Percentiles rank a stretch among this genome's conserved stretches.
Evolutionary conservation across 1,140 invertebrate species (phyloP).

Genomic region (Platyscapa corneri): DNA sequence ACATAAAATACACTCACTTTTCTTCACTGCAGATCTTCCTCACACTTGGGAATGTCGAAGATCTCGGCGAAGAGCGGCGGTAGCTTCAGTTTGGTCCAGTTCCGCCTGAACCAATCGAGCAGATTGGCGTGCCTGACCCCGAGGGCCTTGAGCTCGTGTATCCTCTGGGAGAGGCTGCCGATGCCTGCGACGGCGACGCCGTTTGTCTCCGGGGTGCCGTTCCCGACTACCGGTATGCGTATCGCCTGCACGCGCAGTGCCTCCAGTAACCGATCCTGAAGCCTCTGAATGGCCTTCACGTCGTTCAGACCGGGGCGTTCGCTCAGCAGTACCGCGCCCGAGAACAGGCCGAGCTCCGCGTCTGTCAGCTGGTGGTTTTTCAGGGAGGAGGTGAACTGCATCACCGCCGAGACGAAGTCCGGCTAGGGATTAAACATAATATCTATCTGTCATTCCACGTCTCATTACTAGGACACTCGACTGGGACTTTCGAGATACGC

Average conservation of each 20-base stretch:
- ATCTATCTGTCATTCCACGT: too few relatives aligned
- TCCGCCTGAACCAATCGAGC: slow-evolving; percentile 91
- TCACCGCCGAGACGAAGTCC: slow-evolving; percentile 83
- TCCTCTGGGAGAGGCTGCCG: slow-evolving; percentile 71
- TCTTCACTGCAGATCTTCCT: slow-evolving; percentile 82
- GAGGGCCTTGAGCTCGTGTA: slow-evolving; percentile 88
- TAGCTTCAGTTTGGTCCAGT: slow-evolving; percentile 89
- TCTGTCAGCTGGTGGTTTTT: slow-evolving; percentile 88
- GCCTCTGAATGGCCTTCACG: slow-evolving; percentile 86
- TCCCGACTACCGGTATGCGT: slow-evolving; percentile 8
- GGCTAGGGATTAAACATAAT: slow-evolving; percentile 69
- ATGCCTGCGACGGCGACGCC: slow-evolving; percentile 53
- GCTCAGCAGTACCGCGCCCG: slow-evolving; percentile 88
- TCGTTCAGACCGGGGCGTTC: slow-evolving; percentile 88
- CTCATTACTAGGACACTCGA: too few relatives aligned
- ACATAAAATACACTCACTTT: slow-evolving; percentile 17
- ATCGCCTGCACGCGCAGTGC: slow-evolving; percentile 84
- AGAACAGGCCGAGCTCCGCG: slow-evolving; percentile 92
- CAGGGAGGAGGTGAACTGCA: slow-evolving; percentile 87
- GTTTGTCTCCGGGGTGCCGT: background rate
- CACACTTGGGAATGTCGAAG: slow-evolving; percentile 96
- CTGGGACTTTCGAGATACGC: too few relatives aligned
- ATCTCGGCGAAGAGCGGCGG: slow-evolving; percentile 97
- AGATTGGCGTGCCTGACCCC: slow-evolving; percentile 89
- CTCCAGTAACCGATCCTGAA: slow-evolving; percentile 90